Evolutionary conservation across 2,113 vertebrate species (phyloP), one percentile per base, ranked within the genome.

Genomic region (Tylochromis polylepis): DNA sequence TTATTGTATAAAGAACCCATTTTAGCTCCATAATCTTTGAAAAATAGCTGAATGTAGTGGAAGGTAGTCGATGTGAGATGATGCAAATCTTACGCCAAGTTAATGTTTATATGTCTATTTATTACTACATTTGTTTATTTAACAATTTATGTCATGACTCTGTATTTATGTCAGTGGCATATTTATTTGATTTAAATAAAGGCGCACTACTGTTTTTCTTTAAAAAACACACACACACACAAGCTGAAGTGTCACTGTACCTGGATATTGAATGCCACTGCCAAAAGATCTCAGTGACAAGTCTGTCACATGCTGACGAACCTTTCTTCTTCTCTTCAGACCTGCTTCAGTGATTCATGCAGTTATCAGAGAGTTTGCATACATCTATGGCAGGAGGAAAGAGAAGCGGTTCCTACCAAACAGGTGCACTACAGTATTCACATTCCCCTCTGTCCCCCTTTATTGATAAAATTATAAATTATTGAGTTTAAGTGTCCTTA

Each of bases 221-320:
- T 1, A 22, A 46, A 49, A 72, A 29, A 53, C 16, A 53, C 16
- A 36, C 60, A 62, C 1, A 67, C 11, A 22, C 60, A 65, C 18
- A 22, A 1, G 0, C 41, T 75, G 24, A 49, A 75, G 43, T 75
- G 43, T 75, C 43, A 31, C 43, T 31, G 43, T 77, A 77, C 16
- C 70, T 5, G 10, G 8, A 72, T 72, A 27, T 24, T 72, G 70
- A 51, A 51, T 18, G 67, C 16, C 70, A 51, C 24, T 31, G 43
- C 16, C 0, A 16, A 77, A 77, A 77, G 27, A 77, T 31, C 27
- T 51, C 70, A 77, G 43, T 51, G 70, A 77, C 43, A 77, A 51
- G 65, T 72, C 38, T 72, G 65, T 72, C 65, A 18, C 38, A 72
- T 72, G 65, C 70, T 77, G 70, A 77, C 43, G 16, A 77, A 29